Base-by-base conservation (phyloP, 2,888 invertebrate genomes). In the Athalia cordata region DNA sequence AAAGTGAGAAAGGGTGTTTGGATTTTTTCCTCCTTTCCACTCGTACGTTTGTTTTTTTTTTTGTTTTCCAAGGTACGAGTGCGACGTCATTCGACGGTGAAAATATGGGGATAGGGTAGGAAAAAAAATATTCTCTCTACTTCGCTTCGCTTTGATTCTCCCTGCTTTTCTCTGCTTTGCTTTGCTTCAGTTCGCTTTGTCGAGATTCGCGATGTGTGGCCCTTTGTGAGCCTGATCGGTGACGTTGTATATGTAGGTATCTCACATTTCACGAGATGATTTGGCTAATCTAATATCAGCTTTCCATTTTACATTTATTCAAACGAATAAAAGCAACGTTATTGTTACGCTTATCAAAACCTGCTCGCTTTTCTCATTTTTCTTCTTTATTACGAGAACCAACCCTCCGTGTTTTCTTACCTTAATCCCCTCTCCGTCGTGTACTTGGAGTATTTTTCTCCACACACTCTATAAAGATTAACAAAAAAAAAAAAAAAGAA, bases 1-100 rank as follows among this genome's bases (percentile, higher is more conserved):
- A 81, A 75, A 75, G 80, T 49, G 62, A 55, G 72, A 66, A 78
- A 78, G 77, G 74, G 77, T 80, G 78, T 81, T 81, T 78, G 77
- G 70, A 80, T 80, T 78, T 78, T 77, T 77, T 59, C 77, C 65
- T 59, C 67, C 74, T 59, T 72, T 9, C 7, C n/a, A 45, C 59
- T 57, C 47, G 57, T 57, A 29, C 5, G 29, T 8, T 8, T 7
- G 3, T n/a, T 11, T 8, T 5, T 0, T n/a, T 8, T 8, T 7
- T 55, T n/a, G n/a, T 8, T 5, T 3, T 3, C n/a, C 4, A n/a
- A 4, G 47, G 9, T 6, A 5, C 59, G 8, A 59, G 6, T n/a
- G 11, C 59, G n/a, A 4, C 9, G 45, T 4, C 11, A 29, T 50
- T 52, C 59, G 72, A 15, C 59, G 52, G 29, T n/a, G 45, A 72